Percentiles rank a stretch among this genome's conserved stretches.
Conservation (phyloP, 2,113 vertebrate species). For the Phalacrocorax pelagicus region DNA sequence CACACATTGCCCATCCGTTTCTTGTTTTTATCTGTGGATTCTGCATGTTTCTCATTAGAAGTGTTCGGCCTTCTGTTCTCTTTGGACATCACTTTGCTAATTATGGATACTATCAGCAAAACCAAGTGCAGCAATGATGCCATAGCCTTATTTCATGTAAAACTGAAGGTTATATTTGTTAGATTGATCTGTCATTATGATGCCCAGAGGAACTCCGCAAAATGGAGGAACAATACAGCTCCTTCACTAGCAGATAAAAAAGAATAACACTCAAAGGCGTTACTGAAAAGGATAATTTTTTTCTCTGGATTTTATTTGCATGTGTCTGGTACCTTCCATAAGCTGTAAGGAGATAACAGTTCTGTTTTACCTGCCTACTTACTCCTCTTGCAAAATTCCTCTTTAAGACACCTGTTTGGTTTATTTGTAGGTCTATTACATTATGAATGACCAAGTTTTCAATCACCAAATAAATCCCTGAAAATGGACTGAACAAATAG, state of each 20-base stretch:
- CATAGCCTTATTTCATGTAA: not conserved
- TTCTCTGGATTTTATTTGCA: not conserved
- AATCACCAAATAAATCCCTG: not conserved
- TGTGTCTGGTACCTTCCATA: not conserved
- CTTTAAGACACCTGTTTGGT: not conserved
- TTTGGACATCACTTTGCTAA: not conserved
- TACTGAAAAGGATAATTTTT: not conserved
- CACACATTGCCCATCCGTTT: not conserved
- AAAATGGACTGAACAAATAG: not conserved
- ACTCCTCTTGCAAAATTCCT: not conserved
- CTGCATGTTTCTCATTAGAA: not conserved
- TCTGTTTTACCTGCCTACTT: not conserved
- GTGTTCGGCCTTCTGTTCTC: conserved; percentile 32
- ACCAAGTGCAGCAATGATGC: not conserved
- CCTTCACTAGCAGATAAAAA: not conserved
- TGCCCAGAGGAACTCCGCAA: not conserved
- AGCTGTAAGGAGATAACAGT: not conserved
- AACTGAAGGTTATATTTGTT: not conserved
- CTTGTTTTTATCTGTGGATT: conserved; percentile 31
- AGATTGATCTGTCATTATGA: not conserved
- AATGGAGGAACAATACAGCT: not conserved
- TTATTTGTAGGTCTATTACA: not conserved
- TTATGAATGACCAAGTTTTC: not conserved
- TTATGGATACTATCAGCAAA: not conserved
- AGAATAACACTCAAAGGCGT: not conserved